Evolutionary conservation across 2,113 vertebrate species (phyloP).

Genomic region (Varanus salvator): DNA sequence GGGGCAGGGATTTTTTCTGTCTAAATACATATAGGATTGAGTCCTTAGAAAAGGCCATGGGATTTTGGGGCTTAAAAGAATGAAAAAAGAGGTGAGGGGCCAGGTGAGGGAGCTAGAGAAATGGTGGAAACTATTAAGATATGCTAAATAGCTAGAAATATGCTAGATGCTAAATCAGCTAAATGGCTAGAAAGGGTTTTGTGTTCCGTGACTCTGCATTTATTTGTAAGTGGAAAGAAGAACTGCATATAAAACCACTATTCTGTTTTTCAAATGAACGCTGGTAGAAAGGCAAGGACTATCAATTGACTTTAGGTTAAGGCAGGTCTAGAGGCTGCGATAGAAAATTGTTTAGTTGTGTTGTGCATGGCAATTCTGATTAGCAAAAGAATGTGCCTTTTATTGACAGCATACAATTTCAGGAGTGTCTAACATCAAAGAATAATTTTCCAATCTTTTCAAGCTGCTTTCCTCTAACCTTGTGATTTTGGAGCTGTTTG

Average conservation of each 20-base stretch:
- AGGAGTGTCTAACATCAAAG: neutral
- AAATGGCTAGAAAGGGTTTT: neutral
- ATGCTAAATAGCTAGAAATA: neutral
- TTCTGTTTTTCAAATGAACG: neutral
- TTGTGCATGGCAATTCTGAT: neutral
- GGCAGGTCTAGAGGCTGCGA: neutral
- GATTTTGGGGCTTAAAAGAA: neutral
- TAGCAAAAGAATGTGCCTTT: neutral
- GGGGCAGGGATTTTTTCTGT: no score
- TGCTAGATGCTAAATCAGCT: no score
- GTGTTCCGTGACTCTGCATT: neutral
- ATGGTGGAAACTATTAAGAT: neutral
- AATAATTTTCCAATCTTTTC: conserved; percentile 14
- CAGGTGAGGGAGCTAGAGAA: neutral
- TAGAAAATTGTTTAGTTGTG: neutral
- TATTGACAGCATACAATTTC: neutral
- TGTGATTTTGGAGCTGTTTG: neutral
- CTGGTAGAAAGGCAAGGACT: neutral
- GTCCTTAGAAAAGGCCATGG: neutral
- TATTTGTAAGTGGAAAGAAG: neutral
- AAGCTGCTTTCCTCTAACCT: neutral
- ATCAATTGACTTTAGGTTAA: conserved; percentile 17
- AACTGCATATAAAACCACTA: neutral
- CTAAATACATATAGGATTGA: no score
- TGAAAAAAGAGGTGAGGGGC: no score